A percentile compares a stretch with the other conserved stretches of the same genome.
Conservation (phyloP, 2,797 vertebrate genomes). For the Myotis findleyi region DNA sequence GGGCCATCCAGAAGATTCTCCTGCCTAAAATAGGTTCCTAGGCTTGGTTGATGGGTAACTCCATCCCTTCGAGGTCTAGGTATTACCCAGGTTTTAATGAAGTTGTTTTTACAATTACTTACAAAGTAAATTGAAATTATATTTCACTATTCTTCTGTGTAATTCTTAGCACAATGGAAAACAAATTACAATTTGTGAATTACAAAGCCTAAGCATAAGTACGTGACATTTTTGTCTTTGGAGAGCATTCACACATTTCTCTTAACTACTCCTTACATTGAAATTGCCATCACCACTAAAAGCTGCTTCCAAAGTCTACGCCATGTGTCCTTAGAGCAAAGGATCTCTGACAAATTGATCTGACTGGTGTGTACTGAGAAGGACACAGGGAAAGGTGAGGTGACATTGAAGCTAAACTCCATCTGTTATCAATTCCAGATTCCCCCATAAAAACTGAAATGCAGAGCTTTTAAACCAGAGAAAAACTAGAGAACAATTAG, state of each 20-base stretch:
- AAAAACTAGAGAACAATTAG: slow-evolving; percentile 3
- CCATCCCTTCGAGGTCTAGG: background rate
- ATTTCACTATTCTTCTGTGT: slow-evolving; percentile 26
- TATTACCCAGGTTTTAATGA: background rate
- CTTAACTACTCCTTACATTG: slow-evolving; percentile 53
- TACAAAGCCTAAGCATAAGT: slow-evolving; percentile 2
- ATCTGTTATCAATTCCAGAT: background rate
- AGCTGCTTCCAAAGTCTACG: slow-evolving; percentile 49
- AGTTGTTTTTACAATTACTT: slow-evolving; percentile 21
- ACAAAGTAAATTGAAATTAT: slow-evolving; percentile 40
- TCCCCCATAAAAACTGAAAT: background rate
- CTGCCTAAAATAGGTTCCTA: background rate
- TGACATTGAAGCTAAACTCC: slow-evolving; percentile 6
- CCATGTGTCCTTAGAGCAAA: slow-evolving; percentile 19
- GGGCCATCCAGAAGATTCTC: background rate
- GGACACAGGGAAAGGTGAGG: slow-evolving; percentile 46
- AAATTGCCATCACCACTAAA: slow-evolving; percentile 52
- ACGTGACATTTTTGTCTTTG: slow-evolving; percentile 30
- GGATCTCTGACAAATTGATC: background rate
- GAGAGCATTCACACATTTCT: slow-evolving; percentile 53
- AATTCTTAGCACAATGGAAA: slow-evolving; percentile 54
- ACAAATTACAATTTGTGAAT: slow-evolving; percentile 48
- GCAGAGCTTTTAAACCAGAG: slow-evolving; percentile 34
- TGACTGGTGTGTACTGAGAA: background rate
- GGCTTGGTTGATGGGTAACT: background rate